A percentile compares a stretch with the other conserved stretches of the same genome.
phyloP scores from a whole-genome alignment of 1,140 invertebrate species.

The Trissolcus basalis region DNA sequence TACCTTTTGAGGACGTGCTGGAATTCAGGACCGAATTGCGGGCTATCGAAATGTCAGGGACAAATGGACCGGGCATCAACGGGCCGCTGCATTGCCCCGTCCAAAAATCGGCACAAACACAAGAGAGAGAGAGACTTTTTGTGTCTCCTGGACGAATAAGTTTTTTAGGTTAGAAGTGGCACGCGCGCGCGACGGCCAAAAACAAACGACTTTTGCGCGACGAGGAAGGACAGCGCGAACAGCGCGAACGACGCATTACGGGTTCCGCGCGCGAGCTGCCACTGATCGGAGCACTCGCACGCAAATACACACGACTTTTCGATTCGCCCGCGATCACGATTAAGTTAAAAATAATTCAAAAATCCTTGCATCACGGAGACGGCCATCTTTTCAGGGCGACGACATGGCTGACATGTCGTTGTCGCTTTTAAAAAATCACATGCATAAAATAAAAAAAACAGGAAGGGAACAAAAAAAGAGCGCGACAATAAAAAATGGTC shows the following conservation, averaged over 20 bases:
- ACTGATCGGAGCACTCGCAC: conserved; percentile 10
- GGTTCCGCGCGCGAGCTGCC: conserved; percentile 7
- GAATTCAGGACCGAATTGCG: not conserved
- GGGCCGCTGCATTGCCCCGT: conserved; percentile 28
- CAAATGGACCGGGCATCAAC: conserved; percentile 9
- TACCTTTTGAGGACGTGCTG: not conserved
- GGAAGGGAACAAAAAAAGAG: conserved; percentile 18
- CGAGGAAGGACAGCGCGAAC: conserved; percentile 34
- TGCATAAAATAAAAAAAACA: conserved; percentile 9
- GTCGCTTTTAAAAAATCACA: conserved; percentile 14
- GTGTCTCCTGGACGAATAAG: not conserved
- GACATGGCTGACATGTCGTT: conserved; percentile 45
- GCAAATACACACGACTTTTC: conserved; percentile 24
- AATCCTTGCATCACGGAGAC: conserved; percentile 47
- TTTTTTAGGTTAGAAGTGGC: conserved; percentile 52
- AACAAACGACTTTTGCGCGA: conserved; percentile 37
- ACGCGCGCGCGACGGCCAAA: conserved; percentile 36
- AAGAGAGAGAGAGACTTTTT: no score
- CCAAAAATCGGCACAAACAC: not conserved
- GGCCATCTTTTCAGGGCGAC: conserved; percentile 52
- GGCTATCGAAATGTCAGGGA: conserved; percentile 6
- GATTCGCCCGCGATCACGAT: conserved; percentile 26
- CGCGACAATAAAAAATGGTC: conserved; percentile 1
- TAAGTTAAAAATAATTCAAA: conserved; percentile 54
- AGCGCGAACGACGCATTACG: conserved; percentile 38